Conservation (phyloP, 2,888 invertebrate species). For the Chloromyia formosa region DNA sequence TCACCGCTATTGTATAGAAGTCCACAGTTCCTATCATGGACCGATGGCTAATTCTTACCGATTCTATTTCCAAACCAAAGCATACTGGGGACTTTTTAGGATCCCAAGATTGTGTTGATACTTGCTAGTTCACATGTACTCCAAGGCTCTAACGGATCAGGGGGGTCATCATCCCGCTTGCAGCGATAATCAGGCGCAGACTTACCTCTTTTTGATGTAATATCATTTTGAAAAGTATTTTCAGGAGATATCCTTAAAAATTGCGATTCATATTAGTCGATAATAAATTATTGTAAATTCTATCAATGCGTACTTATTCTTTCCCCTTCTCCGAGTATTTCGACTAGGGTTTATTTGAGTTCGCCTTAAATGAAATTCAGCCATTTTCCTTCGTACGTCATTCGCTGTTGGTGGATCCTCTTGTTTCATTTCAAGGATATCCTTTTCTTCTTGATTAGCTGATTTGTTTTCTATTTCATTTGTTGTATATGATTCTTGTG, state of each 20-base stretch:
- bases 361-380: conserved; percentile 61
- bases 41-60: no score
- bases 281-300: not conserved
- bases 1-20: no score
- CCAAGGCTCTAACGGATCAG: conserved; percentile 77
- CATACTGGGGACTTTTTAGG: no score
- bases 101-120: conserved; percentile 79
- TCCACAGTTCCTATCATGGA: no score
- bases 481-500: not conserved
- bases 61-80: no score
- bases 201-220: conserved; percentile 49
- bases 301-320: conserved; percentile 54
- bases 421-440: conserved; percentile 54
- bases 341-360: conserved; percentile 58
- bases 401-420: conserved; percentile 60
- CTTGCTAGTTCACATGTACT: conserved; percentile 75
- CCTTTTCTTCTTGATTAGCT: conserved; percentile 55
- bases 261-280: not conserved
- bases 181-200: conserved; percentile 30
- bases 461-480: not conserved
- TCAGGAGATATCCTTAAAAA: conserved; percentile 59
- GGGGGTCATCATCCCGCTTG: conserved; percentile 63
- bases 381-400: conserved; percentile 63
- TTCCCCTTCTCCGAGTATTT: conserved; percentile 58
- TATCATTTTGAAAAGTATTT: conserved; percentile 54